Evolutionary conservation across 1,140 invertebrate genomes (phyloP), one percentile per base, ranked within the genome.

Genomic region (Anastrepha ludens): DNA sequence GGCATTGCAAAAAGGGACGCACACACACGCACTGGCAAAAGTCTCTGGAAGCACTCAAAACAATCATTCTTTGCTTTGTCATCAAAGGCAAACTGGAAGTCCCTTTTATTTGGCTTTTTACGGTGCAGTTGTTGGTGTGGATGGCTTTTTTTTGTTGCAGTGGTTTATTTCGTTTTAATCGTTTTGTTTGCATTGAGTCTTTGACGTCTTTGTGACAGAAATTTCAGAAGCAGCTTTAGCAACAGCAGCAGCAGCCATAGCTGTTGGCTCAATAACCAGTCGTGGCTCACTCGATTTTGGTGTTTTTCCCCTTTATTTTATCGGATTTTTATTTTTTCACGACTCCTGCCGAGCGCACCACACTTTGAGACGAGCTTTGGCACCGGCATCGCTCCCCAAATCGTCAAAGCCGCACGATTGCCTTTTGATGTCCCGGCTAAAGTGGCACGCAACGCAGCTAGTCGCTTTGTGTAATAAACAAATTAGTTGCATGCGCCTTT

Each of bases 381-480:
- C 11, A 9, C 29, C 29, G 39, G 47, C 17, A 17, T 55, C 47
- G 47, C 74, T 81, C 17, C 20, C 74, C 74, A 11, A 81, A 81
- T 81, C 55, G 74, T 81, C 74, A 81, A 81, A 81, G 74, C 47
- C 74, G 17, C 41, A 58, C 74, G 13, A 81, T 58, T 50, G 50
- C 74, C 47, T 78, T 78, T 39, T 74, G 41, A 39, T 11, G 47
- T 47, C 4, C 44, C 15, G 17, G 50, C 44, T 58, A 55, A 81
- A 81, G 47, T 55, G 74, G 47, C 15, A 29, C 70, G 70, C 44
- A 74, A 8, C 47, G 47, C n/a, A 20, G 47, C 44, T 81, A 17
- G 74, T 15, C 47, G 47, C 74, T 81, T 55, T 81, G 74, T 81
- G 74, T 20, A 50, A 81, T 81, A 81, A 81, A 55, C 74, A 81